phyloP scores from a whole-genome alignment of 1,140 invertebrate species.

The Maniola jurtina region DNA sequence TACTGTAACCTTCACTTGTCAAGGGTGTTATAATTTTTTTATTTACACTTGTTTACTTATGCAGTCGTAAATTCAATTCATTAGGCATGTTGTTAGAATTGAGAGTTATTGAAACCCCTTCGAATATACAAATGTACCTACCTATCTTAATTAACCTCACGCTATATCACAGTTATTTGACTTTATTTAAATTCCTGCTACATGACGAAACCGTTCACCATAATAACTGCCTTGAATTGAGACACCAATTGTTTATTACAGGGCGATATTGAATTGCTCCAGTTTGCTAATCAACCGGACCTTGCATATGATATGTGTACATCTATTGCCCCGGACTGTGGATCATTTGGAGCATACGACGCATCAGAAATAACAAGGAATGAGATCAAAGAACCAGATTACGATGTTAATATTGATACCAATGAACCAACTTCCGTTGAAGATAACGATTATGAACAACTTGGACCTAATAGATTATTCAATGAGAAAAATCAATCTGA shows the following conservation, averaged over 20 bases:
- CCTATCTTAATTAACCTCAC: not conserved
- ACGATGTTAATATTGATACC: conserved; percentile 12
- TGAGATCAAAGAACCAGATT: conserved; percentile 25
- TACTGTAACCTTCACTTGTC: no score
- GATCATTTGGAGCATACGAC: conserved; percentile 26
- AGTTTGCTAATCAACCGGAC: conserved; percentile 86
- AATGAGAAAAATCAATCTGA: conserved; percentile 45
- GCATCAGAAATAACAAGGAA: conserved; percentile 11
- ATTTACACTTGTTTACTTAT: no score
- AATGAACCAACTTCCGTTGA: conserved; percentile 8
- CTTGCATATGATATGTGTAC: conserved; percentile 89
- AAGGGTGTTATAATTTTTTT: no score
- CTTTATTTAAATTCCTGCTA: conserved; percentile 28
- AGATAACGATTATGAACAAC: conserved; percentile 15
- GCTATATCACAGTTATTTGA: conserved; percentile 9
- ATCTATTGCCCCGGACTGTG: conserved; percentile 83
- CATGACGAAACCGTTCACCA: conserved; percentile 26
- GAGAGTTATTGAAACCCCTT: not conserved
- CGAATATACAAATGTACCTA: not conserved
- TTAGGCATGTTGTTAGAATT: not conserved
- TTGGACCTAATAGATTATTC: conserved; percentile 33
- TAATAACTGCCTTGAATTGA: conserved; percentile 33
- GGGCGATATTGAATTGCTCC: conserved; percentile 89
- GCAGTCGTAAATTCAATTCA: not conserved
- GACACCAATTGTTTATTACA: conserved; percentile 54